These are phyloP conservation scores for Odontocerum albicorne DNA, from an alignment of 2,888 invertebrate genomes.

Conservation along the genomic window DNA sequence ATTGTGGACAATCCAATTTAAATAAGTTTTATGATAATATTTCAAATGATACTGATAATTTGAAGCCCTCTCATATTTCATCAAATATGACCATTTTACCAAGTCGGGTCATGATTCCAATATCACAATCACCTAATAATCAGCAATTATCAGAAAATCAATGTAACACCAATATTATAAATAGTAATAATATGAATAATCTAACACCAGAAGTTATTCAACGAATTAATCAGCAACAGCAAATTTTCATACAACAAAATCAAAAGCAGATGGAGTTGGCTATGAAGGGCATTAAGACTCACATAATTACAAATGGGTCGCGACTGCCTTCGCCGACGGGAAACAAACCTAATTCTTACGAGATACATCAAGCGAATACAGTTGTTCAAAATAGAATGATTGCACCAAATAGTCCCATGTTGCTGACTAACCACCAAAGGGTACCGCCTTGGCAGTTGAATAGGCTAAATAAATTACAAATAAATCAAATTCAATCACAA, in stretches of 20 bases:
- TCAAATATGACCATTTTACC: too few relatives aligned
- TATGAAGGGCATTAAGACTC: conserved; percentile 50
- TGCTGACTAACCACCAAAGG: conserved; percentile 55
- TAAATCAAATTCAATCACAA: conserved; percentile 24
- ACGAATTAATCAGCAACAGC: conserved; percentile 60
- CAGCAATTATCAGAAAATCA: conserved; percentile 38
- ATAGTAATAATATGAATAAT: conserved; percentile 35
- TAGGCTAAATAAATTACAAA: conserved; percentile 38
- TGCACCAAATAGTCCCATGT: conserved; percentile 54
- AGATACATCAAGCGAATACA: conserved; percentile 9
- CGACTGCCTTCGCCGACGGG: conserved; percentile 46
- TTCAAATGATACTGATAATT: conserved; percentile 10
- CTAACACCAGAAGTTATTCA: conserved; percentile 58
- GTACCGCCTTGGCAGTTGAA: conserved; percentile 65
- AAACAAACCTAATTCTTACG: conserved; percentile 14
- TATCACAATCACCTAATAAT: conserved; percentile 43
- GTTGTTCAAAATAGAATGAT: conserved; percentile 46
- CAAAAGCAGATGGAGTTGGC: conserved; percentile 58
- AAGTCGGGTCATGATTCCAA: conserved; percentile 43
- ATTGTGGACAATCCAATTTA: conserved; percentile 2
- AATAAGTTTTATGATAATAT: conserved; percentile 13
- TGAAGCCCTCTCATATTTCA: conserved; percentile 1
- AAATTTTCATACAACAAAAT: conserved; percentile 59
- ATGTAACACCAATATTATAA: conserved; percentile 32
- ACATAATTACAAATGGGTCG: conserved; percentile 39